Evolutionary conservation across 2,797 vertebrate species (phyloP), one percentile per base, ranked within the genome.

Genomic region (Gobionotothen gibberifrons): DNA sequence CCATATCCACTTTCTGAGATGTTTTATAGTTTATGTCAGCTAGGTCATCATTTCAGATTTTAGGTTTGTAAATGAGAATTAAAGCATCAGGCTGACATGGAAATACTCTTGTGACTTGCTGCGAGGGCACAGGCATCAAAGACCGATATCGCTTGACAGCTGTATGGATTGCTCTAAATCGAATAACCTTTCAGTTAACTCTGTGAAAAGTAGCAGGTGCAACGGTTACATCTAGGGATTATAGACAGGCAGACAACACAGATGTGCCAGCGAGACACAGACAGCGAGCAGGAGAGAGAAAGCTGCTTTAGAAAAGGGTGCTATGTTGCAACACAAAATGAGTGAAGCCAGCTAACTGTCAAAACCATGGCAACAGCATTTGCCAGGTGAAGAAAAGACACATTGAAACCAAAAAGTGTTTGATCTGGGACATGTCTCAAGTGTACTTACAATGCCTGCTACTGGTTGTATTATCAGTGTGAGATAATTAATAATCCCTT

Each of bases 291-390:
- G 56, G 19, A 71, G 61, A 72, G 57, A 53, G 26, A 53, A 9
- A 66, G 57, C 58, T 69, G 70, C 65, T 75, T 69, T 51, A 72
- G 75, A 64, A 17, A 11, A 53, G 53, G n/a, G 48, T 68, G 76
- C 72, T 48, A 49, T 52, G 58, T 77, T 73, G 69, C 67, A 70
- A 74, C 39, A 60, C 79, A 87, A 87, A 55, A 85, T 81, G 82
- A 87, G 79, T 76, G 74, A 85, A 85, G 70, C 69, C 82, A 60
- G 81, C 78, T 90, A 91, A 90, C 89, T 86, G 89, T 92, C 79
- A 93, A 87, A 92, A 92, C 91, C 89, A 88, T 90, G 84, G 91
- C 88, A 91, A 91, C 88, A 80, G 87, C 87, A 84, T 79, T 74
- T 81, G 69, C 76, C 88, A 89, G 88, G 79, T 88, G 80, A 87